Base-by-base conservation (phyloP, 2,797 vertebrate genomes). In the Pagetopsis macropterus region DNA sequence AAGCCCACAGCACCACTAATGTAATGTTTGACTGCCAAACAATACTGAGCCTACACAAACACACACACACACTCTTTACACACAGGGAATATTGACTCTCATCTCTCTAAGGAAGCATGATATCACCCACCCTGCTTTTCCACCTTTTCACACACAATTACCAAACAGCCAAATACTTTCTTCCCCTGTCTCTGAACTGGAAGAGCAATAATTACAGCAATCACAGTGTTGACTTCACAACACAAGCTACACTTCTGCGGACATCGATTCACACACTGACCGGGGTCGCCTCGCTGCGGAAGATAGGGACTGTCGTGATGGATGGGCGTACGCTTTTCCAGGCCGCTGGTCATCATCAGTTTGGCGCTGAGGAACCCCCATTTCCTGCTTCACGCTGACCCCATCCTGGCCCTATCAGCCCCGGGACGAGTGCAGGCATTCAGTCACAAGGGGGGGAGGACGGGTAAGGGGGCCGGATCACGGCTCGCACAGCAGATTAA, bases 341-440 rank as follows among this genome's bases (percentile, higher is more conserved):
- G 87, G 83, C 88, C 77, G 70, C 87, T 90, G 90, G 84, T 90
- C 89, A 91, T 92, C 92, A 84, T 83, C 79, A 75, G 63, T 79
- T 78, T 48, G 83, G 80, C 71, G 50, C 75, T n/a, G 58, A 64
- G 72, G 52, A 81, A 76, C 73, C 77, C 71, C 82, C 75, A 75
- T 88, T 92, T 90, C 90, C 91, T 88, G 84, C 78, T 78, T 82
- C 40, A 23, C 41, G 0, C 65, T 91, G 87, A 91, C 90, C 88
- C 75, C 71, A 69, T 79, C 63, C 78, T 81, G 78, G 54, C 84
- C 88, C 90, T 81, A 91, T 92, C 90, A 91, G 82, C 81, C 80
- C 59, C 65, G 3, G 79, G 89, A 88, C 73, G 57, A 70, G 84
- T 79, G 74, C 78, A 82, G 85, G 80, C 85, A 9, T 66, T 72